Base-by-base conservation (phyloP, 2,888 invertebrate species). In the Silvanus unidentatus region DNA sequence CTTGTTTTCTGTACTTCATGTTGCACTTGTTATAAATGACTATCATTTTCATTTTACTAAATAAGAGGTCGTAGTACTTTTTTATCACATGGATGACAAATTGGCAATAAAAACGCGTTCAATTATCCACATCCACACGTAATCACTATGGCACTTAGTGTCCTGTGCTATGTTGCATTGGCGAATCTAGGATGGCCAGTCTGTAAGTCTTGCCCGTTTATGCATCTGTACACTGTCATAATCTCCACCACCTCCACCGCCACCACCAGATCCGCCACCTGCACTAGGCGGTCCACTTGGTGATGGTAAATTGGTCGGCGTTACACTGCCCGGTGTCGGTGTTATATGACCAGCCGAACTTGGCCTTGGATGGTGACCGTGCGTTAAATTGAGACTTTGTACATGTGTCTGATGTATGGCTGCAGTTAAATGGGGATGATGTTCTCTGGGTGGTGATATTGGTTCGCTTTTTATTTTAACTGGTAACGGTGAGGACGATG, bases 401-500 rank as follows among this genome's bases (percentile, higher is more conserved):
- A 75, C 67, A 67, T 77, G 75, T 52, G 75, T 68, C 54, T 71
- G 69, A 53, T 72, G 71, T 57, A 70, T 59, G 49, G 62, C 56
- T 48, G 61, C 56, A 52, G 57, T 53, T 49, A 66, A 50, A 58
- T 70, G 70, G 39, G 67, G 75, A 59, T 84, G 86, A 60, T 84
- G 84, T 63, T 89, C 92, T 52, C 94, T 81, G 2, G 93, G 93
- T 35, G 95, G 95, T 56, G 94, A 94, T 67, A 94, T 92, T 16
- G 95, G 95, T 72, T 96, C 95, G 59, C 93, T 91, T 75, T 95
- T 95, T 69, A 95, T 90, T 74, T 90, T 90, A 57, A 93, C 83
- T 59, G 88, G 85, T 68, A 84, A 77, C 22, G 91, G 90, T 57
- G 82, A 81, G 47, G 86, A 81, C 44, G 88, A 86, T 11, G 66